Evolutionary conservation across 2,888 invertebrate genomes (phyloP).

Genomic region (Agrenia bidenticulata): DNA sequence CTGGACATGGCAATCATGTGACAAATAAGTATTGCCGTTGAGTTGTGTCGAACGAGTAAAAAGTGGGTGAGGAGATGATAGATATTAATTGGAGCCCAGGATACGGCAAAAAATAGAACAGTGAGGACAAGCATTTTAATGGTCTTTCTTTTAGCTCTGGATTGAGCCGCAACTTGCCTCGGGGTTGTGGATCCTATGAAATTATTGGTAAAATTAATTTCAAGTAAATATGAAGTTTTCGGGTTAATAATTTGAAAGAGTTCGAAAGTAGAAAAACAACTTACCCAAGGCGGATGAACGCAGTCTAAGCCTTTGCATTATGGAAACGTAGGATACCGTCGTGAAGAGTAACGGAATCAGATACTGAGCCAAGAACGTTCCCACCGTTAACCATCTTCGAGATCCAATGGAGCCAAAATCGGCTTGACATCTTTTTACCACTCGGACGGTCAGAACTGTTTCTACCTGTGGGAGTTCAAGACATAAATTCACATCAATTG

Average conservation of each 20-base stretch:
- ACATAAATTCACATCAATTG: neutral
- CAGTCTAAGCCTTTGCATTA: slow-evolving; percentile 51
- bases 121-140: slow-evolving; percentile 58
- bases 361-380: slow-evolving; percentile 57
- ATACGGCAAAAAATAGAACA: slow-evolving; percentile 58
- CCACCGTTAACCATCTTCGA: slow-evolving; percentile 56
- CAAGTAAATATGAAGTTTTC: slow-evolving; percentile 2
- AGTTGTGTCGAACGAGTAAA: slow-evolving; percentile 55
- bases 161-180: slow-evolving; percentile 56
- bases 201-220: neutral
- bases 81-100: slow-evolving; percentile 59
- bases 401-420: slow-evolving; percentile 55
- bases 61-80: slow-evolving; percentile 55
- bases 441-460: slow-evolving; percentile 51
- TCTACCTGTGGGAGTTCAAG: slow-evolving; percentile 41
- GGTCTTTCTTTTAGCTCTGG: slow-evolving; percentile 57
- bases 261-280: slow-evolving; percentile 7
- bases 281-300: slow-evolving; percentile 47
- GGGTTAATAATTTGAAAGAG: too few relatives aligned
- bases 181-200: slow-evolving; percentile 56
- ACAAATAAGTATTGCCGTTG: slow-evolving; percentile 56
- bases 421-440: slow-evolving; percentile 55
- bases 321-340: slow-evolving; percentile 55
- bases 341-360: slow-evolving; percentile 57
- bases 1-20: slow-evolving; percentile 60